Conservation (phyloP, 2,888 invertebrate species). For the Leptodirus hochenwartii region DNA sequence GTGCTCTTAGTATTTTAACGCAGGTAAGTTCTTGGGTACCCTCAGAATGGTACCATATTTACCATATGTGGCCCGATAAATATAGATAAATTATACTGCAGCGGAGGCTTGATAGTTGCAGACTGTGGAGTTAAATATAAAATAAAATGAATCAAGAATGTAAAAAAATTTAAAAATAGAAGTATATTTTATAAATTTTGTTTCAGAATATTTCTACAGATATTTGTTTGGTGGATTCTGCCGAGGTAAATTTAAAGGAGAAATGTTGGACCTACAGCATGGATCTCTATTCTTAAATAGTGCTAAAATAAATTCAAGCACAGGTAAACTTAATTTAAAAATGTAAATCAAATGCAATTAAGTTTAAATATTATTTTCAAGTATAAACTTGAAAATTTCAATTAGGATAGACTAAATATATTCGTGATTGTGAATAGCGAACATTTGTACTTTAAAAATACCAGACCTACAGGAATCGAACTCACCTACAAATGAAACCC, state of each 20-base stretch:
- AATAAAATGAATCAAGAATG: neutral
- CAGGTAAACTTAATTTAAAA: conserved; percentile 31
- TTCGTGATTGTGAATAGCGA: too few species aligned
- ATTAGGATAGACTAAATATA: too few species aligned
- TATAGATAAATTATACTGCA: too few species aligned
- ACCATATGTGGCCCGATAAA: too few species aligned
- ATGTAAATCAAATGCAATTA: too few species aligned
- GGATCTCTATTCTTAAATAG: conserved; percentile 67
- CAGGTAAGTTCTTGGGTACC: conserved; percentile 34
- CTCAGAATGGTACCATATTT: conserved; percentile 2
- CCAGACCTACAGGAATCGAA: too few species aligned
- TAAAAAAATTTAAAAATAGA: neutral
- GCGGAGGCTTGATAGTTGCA: neutral
- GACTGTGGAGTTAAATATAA: neutral
- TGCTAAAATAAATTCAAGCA: conserved; percentile 56
- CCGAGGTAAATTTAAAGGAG: conserved; percentile 70
- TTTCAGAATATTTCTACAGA: conserved; percentile 55
- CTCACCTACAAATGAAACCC: too few species aligned
- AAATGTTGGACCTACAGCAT: conserved; percentile 81
- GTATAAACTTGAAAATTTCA: too few species aligned
- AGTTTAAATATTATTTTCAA: too few species aligned
- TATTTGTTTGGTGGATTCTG: conserved; percentile 61
- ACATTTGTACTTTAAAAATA: too few species aligned
- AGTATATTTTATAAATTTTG: conserved; percentile 4
- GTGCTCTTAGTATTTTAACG: conserved; percentile 67